Evolutionary conservation across 2,797 vertebrate species (phyloP).

Genomic region (Smutsia gigantea): DNA sequence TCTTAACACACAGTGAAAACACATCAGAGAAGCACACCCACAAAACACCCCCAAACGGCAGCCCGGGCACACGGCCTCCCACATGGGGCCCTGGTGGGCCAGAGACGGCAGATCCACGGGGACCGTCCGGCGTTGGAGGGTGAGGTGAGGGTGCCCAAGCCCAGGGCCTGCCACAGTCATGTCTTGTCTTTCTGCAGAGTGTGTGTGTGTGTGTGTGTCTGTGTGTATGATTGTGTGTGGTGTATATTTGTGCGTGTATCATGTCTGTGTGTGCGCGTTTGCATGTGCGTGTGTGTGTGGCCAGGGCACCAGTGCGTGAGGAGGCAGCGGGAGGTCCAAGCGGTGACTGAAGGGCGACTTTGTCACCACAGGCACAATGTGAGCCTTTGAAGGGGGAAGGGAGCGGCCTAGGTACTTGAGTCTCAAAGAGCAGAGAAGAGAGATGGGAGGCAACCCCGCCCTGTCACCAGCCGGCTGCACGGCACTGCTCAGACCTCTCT

Average conservation of each 20-base stretch:
- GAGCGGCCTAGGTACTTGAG: not conserved
- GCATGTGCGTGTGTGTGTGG: not conserved
- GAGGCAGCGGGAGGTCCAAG: not conserved
- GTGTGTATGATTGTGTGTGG: not conserved
- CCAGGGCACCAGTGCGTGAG: not conserved
- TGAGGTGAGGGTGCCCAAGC: not conserved
- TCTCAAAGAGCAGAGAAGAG: not conserved
- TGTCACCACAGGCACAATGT: not conserved
- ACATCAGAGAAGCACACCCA: not conserved
- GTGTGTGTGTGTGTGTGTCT: not conserved
- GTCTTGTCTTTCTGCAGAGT: not conserved
- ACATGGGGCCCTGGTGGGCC: not conserved
- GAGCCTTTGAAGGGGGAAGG: not conserved
- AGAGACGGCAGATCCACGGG: not conserved
- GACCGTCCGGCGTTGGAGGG: not conserved
- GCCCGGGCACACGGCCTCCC: not conserved
- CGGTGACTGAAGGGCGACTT: not conserved
- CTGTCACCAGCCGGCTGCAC: not conserved
- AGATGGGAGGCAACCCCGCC: not conserved
- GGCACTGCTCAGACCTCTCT: not conserved
- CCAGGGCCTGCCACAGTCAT: not conserved
- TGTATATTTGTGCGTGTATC: not conserved
- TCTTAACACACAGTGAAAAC: not conserved
- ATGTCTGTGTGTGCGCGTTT: not conserved
- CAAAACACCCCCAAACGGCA: rapidly evolving